Percentiles rank a stretch among this genome's conserved stretches.
Conservation (phyloP, 2,113 vertebrate genomes). For the Emydura subglobosa region DNA sequence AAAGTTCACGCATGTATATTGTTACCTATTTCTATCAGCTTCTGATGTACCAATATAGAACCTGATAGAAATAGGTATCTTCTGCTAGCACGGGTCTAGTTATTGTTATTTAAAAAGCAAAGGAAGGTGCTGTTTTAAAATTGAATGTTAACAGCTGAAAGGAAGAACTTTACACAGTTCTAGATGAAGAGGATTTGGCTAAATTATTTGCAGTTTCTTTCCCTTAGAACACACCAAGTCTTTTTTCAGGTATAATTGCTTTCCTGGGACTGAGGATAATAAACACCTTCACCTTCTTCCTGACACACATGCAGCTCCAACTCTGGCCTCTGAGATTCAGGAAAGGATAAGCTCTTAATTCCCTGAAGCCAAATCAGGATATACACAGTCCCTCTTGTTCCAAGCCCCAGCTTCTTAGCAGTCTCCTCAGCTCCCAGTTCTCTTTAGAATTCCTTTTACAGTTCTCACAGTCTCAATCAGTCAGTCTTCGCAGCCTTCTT, state of each 20-base stretch:
- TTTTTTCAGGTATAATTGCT: accelerated
- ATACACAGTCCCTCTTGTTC: not conserved
- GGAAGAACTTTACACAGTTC: not conserved
- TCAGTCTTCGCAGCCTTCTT: not conserved
- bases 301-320: not conserved
- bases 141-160: not conserved
- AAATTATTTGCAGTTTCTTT: not conserved
- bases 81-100: not conserved
- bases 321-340: not conserved
- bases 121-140: not conserved
- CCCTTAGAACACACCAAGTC: not conserved
- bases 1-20: not conserved
- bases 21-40: not conserved
- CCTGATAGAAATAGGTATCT: not conserved
- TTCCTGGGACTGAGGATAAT: not conserved
- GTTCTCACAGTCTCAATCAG: not conserved
- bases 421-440: conserved; percentile 1
- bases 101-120: not conserved
- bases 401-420: not conserved
- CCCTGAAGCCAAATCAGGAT: not conserved
- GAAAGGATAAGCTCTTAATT: not conserved
- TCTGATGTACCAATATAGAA: too few relatives aligned
- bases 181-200: not conserved
- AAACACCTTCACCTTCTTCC: not conserved
- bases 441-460: not conserved